Evolutionary conservation across 2,113 vertebrate genomes (phyloP).

Genomic region (Corythornis madagascariensis): DNA sequence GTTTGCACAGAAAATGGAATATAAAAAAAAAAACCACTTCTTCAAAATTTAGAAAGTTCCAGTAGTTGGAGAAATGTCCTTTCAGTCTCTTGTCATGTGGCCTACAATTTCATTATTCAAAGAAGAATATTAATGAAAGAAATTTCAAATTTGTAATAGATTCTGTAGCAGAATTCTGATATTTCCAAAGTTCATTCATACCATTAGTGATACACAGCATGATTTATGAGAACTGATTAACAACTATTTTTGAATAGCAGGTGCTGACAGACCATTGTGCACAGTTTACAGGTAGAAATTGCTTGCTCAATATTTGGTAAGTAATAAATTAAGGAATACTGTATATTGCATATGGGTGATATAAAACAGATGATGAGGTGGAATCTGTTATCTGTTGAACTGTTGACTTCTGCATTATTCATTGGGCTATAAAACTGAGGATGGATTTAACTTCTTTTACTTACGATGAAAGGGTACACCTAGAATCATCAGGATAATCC

Average conservation of each 20-base stretch:
- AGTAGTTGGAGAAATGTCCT: background rate
- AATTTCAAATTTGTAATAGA: background rate
- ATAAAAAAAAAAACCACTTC: background rate
- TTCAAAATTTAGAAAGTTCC: constrained; percentile 5
- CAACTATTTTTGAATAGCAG: background rate
- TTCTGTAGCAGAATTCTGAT: background rate
- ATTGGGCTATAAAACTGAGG: background rate
- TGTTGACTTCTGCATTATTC: background rate
- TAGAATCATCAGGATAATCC: constrained; percentile 65
- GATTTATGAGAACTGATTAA: background rate
- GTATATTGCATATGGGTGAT: background rate
- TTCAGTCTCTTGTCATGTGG: background rate
- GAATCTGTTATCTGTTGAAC: background rate
- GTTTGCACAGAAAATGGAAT: background rate
- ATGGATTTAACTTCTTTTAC: constrained; percentile 30
- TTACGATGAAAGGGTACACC: constrained; percentile 71
- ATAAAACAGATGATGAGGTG: background rate
- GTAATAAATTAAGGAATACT: background rate
- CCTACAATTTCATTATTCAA: background rate
- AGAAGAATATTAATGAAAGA: background rate
- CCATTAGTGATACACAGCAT: background rate
- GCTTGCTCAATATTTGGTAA: background rate
- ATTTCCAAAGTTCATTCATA: background rate
- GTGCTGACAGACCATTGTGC: background rate
- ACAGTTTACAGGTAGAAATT: background rate